Evolutionary conservation across 2,797 vertebrate species (phyloP).

Genomic region (Platalea minor): DNA sequence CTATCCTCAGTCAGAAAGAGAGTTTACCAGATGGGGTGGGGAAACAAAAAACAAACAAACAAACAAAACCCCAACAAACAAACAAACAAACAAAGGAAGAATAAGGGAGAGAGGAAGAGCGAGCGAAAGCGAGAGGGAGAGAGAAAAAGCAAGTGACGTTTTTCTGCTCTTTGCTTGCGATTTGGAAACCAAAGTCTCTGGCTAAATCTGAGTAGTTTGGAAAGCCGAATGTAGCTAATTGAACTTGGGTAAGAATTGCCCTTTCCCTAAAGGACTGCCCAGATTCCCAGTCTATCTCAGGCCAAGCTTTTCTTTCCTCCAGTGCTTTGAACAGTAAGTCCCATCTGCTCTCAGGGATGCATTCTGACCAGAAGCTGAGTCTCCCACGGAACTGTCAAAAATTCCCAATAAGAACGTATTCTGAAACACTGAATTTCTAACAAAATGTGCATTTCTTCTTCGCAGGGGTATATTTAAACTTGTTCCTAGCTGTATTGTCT

Average conservation of each 20-base stretch:
- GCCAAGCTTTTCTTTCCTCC: not conserved
- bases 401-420: accelerated
- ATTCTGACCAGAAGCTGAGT: not conserved
- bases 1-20: not conserved
- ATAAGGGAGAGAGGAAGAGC: too few species aligned
- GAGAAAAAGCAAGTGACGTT: not conserved
- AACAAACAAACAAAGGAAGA: too few species aligned
- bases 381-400: not conserved
- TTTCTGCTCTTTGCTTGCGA: not conserved
- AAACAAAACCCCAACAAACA: too few species aligned
- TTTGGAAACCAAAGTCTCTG: not conserved
- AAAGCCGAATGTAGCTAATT: not conserved
- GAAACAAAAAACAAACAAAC: not conserved
- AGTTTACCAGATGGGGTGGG: not conserved
- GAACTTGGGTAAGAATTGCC: accelerated
- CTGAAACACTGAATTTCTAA: not conserved
- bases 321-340: not conserved
- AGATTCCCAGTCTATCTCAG: not conserved
- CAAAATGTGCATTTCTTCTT: not conserved
- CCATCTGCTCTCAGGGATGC: not conserved
- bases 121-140: accelerated
- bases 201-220: not conserved
- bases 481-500: not conserved
- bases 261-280: not conserved
- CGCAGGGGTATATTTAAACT: not conserved